phyloP scores from a whole-genome alignment of 2,113 vertebrate genomes.

The Cricetomys ansorgei region DNA sequence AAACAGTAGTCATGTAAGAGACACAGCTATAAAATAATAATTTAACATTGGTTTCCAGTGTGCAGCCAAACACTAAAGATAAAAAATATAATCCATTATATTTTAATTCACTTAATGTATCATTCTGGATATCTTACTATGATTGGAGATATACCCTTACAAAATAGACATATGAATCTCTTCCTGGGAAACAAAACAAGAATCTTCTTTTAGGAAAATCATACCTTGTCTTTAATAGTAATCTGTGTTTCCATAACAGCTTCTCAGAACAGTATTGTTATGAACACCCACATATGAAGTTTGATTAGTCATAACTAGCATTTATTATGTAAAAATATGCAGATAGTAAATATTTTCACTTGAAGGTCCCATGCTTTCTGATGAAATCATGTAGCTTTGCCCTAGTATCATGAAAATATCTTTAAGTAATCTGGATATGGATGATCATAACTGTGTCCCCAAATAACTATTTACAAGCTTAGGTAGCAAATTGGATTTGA shows the following conservation, averaged over 20 bases:
- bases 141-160: not conserved
- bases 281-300: not conserved
- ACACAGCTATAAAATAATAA: not conserved
- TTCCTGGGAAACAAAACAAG: not conserved
- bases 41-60: not conserved
- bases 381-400: not conserved
- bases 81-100: not conserved
- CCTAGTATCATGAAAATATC: not conserved
- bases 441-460: not conserved
- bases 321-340: not conserved
- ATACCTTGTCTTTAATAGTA: not conserved
- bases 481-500: not conserved
- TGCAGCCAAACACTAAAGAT: not conserved
- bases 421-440: not conserved
- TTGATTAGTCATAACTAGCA: not conserved
- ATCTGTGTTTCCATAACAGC: not conserved
- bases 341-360: not conserved
- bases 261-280: not conserved
- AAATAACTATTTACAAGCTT: not conserved
- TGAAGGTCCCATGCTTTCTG: not conserved
- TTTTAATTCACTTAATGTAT: not conserved
- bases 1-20: not conserved
- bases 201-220: slow-evolving; percentile 4
- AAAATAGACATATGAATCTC: not conserved
- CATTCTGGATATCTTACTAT: not conserved